Conservation (phyloP, 2,888 invertebrate genomes). For the Agriopis marginaria region DNA sequence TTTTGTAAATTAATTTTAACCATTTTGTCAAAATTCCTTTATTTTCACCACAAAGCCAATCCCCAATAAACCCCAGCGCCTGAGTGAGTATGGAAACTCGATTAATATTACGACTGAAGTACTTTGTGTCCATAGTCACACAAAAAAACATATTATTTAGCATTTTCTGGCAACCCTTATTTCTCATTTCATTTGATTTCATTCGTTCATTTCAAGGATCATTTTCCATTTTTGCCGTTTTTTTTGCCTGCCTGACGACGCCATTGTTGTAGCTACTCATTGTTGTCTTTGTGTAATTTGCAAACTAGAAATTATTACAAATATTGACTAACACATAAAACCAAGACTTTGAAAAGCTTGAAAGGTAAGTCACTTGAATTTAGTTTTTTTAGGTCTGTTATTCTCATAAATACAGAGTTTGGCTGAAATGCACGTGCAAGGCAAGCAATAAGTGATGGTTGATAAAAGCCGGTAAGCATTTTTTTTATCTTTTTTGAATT, state of each 20-base stretch:
- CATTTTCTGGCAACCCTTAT: too few relatives aligned
- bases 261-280: conserved; percentile 12
- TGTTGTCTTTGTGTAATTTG: conserved; percentile 15
- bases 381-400: not conserved
- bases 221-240: not conserved
- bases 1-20: too few relatives aligned
- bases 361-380: conserved; percentile 10
- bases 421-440: conserved; percentile 47
- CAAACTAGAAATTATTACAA: not conserved
- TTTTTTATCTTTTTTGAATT: not conserved
- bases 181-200: too few relatives aligned
- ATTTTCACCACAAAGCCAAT: too few relatives aligned
- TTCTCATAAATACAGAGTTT: conserved; percentile 12
- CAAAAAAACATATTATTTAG: too few relatives aligned
- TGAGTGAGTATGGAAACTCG: too few relatives aligned
- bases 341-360: not conserved
- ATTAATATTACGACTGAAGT: too few relatives aligned
- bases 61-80: too few relatives aligned
- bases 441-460: conserved; percentile 42
- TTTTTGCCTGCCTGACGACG: conserved; percentile 2
- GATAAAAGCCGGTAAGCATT: conserved; percentile 51
- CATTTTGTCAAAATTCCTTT: too few relatives aligned
- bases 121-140: too few relatives aligned
- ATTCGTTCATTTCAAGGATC: too few relatives aligned
- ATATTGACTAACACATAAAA: not conserved